These are phyloP conservation scores for Notodonta ziczac DNA, from an alignment of 2,888 invertebrate species.

Conservation along the genomic window DNA sequence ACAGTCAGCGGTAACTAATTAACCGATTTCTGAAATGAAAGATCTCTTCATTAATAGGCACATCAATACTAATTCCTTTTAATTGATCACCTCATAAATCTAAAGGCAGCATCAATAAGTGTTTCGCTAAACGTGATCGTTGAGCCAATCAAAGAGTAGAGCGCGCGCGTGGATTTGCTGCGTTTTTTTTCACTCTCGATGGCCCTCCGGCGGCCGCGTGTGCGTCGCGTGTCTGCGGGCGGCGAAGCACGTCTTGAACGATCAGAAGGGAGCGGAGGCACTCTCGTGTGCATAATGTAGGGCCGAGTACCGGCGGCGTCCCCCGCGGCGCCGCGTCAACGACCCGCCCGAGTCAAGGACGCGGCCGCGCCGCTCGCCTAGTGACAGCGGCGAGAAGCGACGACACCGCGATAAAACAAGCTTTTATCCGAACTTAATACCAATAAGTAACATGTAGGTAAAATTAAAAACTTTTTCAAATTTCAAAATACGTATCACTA, in stretches of 20 bases:
- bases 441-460: conserved; percentile 29
- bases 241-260: conserved; percentile 51
- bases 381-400: conserved; percentile 37
- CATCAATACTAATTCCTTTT: neutral
- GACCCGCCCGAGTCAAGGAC: conserved; percentile 74
- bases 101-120: neutral
- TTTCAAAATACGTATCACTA: too few species aligned
- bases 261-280: conserved; percentile 58
- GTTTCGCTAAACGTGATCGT: conserved; percentile 12
- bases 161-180: conserved; percentile 18
- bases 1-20: neutral
- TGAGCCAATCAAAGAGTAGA: conserved; percentile 16
- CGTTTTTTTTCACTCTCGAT: conserved; percentile 26
- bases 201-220: conserved; percentile 22
- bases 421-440: conserved; percentile 39
- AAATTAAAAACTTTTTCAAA: neutral
- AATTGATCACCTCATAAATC: conserved; percentile 9
- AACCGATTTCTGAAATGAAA: neutral
- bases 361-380: conserved; percentile 55
- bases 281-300: conserved; percentile 72
- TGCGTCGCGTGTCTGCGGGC: conserved; percentile 54
- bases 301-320: conserved; percentile 51
- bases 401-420: conserved; percentile 45
- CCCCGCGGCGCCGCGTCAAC: conserved; percentile 72
- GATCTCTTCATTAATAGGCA: neutral